Base-by-base conservation (phyloP, 1,140 invertebrate species). In the Zaprionus capensis region DNA sequence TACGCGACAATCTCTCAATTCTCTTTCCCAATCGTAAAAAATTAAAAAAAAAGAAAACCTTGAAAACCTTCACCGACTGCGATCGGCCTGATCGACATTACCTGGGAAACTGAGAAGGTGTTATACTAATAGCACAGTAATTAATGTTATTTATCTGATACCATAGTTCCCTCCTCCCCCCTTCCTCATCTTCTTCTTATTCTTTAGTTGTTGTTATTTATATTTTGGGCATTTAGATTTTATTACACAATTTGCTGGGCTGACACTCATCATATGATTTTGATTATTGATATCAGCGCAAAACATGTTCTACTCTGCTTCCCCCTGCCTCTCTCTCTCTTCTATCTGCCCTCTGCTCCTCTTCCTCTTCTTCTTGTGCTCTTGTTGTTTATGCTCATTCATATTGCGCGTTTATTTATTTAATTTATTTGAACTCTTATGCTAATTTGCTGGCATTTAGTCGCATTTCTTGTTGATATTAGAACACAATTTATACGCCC, bases 401-500 rank as follows among this genome's bases (percentile, higher is more conserved):
- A 64, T 68, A 67, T 71, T 67, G 64, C 51, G 56, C 62, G 69
- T 74, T 76, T 83, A 64, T 85, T 81, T 81, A 49, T 64, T 76
- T 72, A 67, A 76, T 72, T 72, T 72, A 67, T 85, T 85, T 68
- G 57, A 75, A 57, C 64, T 72, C 51, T 59, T 68, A 69, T 85
- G 78, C 82, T 85, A 85, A 85, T 85, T 85, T 69, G 68, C 59
- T 72, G 61, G 65, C 75, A 70, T 80, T 80, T 70, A 78, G 70
- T 73, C 59, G 66, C 59, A 58, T 51, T 75, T 70, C 67, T 75
- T 58, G 69, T 72, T 76, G 69, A 59, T 66, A 65, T 64, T 66
- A 71, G 69, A 76, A 76, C 74, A 67, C 28, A 71, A 66, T 67
- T 71, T 66, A 61, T 66, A 59, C 22, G 38, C 31, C 15, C 17